Base-by-base conservation (phyloP, 2,888 invertebrate genomes). In the Cosmorhoe ocellata region DNA sequence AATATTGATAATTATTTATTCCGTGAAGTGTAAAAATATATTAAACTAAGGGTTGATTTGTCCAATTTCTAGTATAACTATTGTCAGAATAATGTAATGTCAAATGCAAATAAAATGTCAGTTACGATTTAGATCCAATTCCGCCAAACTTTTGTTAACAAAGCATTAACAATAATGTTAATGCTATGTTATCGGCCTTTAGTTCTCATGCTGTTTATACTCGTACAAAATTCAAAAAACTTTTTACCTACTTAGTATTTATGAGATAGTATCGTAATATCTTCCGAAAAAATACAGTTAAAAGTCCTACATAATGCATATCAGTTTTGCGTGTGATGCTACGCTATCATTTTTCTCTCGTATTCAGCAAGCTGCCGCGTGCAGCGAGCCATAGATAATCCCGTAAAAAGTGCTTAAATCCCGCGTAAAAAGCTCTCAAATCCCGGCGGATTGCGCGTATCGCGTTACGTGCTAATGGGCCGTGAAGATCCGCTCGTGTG, bases 401-500 rank as follows among this genome's bases (percentile, higher is more conserved):
- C 56, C 48, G 52, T 49, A 58, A 57, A 58, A 61, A 43, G 37
- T 38, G 42, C 49, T 43, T 54, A 52, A 59, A 58, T 59, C 63
- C 57, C 56, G 34, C 14, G 45, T 51, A 58, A 57, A 58, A 61
- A 43, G 41, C 41, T 42, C 49, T 43, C 56, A 52, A 59, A 58
- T 59, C 63, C 57, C 56, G 34, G 13, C 47, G 49, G 58, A 58
- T 46, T 49, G 48, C 24, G 49, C 39, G 51, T 58, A 57, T 66
- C 64, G 55, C 52, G 63, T 65, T 69, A 61, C 67, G 38, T 41
- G 46, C 63, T 67, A 67, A 69, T 67, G 67, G 63, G 51, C 59
- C 65, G 65, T 59, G 59, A 59, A 47, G 43, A 58, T 56, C 47
- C 55, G 46, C 55, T 54, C 59, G 63, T 63, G 64, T 59, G 58